These are phyloP conservation scores for Cyrtonyx montezumae DNA, from an alignment of 2,113 vertebrate genomes.

Conservation along the genomic window DNA sequence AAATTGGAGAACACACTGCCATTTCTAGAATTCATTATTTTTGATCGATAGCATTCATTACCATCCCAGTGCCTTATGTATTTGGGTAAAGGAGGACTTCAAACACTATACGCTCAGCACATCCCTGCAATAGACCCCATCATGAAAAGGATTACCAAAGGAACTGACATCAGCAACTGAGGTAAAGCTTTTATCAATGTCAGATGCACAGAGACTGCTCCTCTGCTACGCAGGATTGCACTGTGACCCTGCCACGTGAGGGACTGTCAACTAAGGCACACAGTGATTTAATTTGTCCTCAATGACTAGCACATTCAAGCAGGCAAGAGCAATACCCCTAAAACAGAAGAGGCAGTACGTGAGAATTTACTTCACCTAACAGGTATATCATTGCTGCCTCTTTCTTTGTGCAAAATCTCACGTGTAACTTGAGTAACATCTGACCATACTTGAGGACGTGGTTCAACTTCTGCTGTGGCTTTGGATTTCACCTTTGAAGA, in stretches of 20 bases:
- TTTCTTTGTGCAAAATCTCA: conserved; percentile 4
- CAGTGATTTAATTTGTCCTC: not conserved
- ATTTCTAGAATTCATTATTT: not conserved
- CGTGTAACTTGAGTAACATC: not conserved
- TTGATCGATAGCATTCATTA: not conserved
- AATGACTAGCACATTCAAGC: not conserved
- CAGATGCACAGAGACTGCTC: not conserved
- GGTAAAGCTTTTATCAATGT: not conserved
- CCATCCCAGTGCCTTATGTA: not conserved
- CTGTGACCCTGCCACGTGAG: not conserved
- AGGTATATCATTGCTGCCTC: not conserved
- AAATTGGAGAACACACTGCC: not conserved
- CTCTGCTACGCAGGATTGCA: not conserved
- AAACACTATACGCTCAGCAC: not conserved
- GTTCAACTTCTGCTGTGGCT: not conserved
- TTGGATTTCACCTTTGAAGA: not conserved
- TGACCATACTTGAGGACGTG: not conserved
- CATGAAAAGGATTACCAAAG: not conserved
- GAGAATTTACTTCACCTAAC: not conserved
- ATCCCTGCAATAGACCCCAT: not conserved
- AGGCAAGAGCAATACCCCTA: not conserved
- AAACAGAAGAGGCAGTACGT: not conserved
- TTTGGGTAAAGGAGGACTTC: not conserved
- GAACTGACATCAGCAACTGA: not conserved
- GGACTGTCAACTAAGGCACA: not conserved